Evolutionary conservation across 1,140 invertebrate species (phyloP).

Genomic region (Bacillus rossius): DNA sequence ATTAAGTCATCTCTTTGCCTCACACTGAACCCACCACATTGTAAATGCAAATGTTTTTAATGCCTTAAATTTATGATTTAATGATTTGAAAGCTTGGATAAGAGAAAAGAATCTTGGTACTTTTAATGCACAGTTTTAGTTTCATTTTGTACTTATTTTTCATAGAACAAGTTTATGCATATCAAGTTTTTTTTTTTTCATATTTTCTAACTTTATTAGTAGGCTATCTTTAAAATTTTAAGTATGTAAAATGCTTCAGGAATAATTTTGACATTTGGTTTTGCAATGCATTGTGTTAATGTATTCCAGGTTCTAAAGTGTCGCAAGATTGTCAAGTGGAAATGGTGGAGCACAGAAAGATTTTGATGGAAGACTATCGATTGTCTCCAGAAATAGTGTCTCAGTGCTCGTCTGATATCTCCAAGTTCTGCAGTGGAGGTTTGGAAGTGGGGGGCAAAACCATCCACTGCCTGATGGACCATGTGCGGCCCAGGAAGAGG

Average conservation of each 20-base stretch:
- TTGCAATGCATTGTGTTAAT: no score
- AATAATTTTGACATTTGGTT: no score
- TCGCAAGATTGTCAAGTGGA: constrained; percentile 70
- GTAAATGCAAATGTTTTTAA: no score
- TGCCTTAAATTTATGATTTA: no score
- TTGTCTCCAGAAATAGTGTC: constrained; percentile 88
- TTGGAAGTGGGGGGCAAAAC: constrained; percentile 79
- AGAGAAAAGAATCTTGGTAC: no score
- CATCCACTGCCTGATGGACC: constrained; percentile 94
- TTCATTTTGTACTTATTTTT: neutral
- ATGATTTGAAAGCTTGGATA: no score
- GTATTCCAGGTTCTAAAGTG: constrained; percentile 50
- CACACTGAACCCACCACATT: no score
- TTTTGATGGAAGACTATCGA: constrained; percentile 89
- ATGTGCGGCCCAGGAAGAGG: constrained; percentile 58
- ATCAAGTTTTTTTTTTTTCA: neutral
- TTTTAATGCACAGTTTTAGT: no score
- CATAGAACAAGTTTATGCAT: neutral
- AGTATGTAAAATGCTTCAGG: no score
- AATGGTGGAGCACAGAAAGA: constrained; percentile 84
- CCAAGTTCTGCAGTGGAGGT: constrained; percentile 57
- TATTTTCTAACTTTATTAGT: neutral
- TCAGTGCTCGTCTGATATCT: constrained; percentile 83
- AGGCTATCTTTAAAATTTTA: no score
- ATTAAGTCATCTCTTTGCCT: no score